These are phyloP conservation scores for Ivindomyrus marchei DNA, from an alignment of 2,113 vertebrate species.

Conservation along the genomic window DNA sequence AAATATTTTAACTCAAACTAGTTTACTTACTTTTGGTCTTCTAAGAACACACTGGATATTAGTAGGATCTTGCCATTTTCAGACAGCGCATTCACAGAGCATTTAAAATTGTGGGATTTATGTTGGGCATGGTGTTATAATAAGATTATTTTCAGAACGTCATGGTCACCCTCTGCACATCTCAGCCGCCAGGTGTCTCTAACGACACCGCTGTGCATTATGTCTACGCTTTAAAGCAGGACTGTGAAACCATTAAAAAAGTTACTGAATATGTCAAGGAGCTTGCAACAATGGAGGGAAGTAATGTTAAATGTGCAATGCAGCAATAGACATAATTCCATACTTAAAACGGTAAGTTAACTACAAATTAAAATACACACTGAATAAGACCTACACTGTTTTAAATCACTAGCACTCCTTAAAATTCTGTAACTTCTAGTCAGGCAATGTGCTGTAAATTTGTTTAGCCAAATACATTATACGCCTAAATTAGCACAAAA, in stretches of 20 bases:
- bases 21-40: slow-evolving; percentile 5
- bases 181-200: slow-evolving; percentile 7
- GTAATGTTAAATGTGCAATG: not conserved
- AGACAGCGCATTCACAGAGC: not conserved
- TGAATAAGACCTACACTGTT: not conserved
- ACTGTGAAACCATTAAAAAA: not conserved
- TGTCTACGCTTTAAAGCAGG: not conserved
- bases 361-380: not conserved
- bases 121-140: not conserved
- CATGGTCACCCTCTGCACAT: not conserved
- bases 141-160: not conserved
- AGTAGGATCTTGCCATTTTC: slow-evolving; percentile 2
- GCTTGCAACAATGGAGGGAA: not conserved
- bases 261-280: not conserved
- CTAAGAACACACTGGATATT: not conserved
- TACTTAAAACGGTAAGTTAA: not conserved
- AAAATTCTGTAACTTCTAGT: not conserved
- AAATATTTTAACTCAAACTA: not conserved
- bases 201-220: not conserved
- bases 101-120: not conserved
- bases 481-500: not conserved
- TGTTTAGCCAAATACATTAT: not conserved
- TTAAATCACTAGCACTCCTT: not conserved
- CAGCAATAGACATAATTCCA: not conserved
- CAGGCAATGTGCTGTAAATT: not conserved